These are phyloP conservation scores for Empidonax traillii DNA, from an alignment of 2,113 vertebrate species.

Conservation along the genomic window DNA sequence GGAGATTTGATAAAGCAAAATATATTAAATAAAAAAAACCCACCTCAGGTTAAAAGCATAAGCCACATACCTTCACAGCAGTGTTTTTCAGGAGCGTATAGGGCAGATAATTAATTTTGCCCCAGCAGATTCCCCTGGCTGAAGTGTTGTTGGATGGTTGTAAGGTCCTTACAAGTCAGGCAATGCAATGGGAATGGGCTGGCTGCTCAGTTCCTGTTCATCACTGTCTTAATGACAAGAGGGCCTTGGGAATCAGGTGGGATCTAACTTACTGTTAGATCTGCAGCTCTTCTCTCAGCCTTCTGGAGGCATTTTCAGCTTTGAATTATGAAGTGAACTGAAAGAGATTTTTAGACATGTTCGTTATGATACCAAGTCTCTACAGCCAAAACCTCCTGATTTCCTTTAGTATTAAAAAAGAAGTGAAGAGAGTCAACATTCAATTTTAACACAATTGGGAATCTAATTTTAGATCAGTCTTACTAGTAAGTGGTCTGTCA, in stretches of 20 bases:
- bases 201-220: neutral
- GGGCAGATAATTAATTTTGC: conserved; percentile 10
- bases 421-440: neutral
- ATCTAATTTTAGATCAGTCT: neutral
- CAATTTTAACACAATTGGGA: neutral
- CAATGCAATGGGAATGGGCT: neutral
- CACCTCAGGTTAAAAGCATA: neutral
- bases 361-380: neutral
- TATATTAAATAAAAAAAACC: neutral
- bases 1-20: neutral
- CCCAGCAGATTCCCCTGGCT: neutral
- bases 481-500: neutral
- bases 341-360: neutral
- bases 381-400: neutral
- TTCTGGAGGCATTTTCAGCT: neutral
- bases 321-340: neutral
- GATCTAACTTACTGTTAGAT: neutral
- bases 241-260: neutral
- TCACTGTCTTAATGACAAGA: neutral
- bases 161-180: conserved; percentile 11
- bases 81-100: neutral
- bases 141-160: neutral
- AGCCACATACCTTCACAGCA: neutral
- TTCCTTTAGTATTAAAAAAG: neutral
- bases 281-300: neutral